A percentile compares a stretch with the other conserved stretches of the same genome.
Evolutionary conservation across 1,140 invertebrate species (phyloP).

Genomic region (Vanessa atalanta): DNA sequence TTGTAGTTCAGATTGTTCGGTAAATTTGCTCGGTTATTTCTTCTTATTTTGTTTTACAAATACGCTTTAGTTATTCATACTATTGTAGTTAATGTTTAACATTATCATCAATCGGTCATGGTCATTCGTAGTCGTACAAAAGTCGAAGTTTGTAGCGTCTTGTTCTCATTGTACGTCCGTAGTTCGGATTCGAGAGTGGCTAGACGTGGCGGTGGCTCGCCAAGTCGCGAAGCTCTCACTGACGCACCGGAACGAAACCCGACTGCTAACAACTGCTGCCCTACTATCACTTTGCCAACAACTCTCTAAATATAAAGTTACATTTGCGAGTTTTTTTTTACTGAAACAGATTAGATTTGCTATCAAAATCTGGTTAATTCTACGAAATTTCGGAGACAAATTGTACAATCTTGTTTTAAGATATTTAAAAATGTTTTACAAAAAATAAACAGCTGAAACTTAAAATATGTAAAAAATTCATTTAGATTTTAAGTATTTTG

Average conservation of each 20-base stretch:
- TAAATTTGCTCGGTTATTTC: neutral
- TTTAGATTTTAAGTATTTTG: too few relatives aligned
- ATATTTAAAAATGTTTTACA: too few relatives aligned
- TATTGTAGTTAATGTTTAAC: neutral
- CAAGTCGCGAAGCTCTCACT: conserved; percentile 57
- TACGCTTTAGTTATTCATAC: neutral
- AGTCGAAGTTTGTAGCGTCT: neutral
- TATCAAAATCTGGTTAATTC: neutral
- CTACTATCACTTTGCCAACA: conserved; percentile 73
- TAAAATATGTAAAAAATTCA: too few relatives aligned
- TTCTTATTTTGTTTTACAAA: neutral
- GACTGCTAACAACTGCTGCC: conserved; percentile 62
- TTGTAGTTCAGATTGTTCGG: too few relatives aligned
- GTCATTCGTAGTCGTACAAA: conserved; percentile 8
- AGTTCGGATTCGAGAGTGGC: conserved; percentile 16
- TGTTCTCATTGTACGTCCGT: conserved; percentile 8
- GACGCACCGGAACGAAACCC: conserved; percentile 64
- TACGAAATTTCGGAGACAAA: neutral
- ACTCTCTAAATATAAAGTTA: conserved; percentile 60
- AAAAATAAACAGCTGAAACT: too few relatives aligned
- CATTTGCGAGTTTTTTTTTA: conserved; percentile 14
- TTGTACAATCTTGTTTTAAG: too few relatives aligned
- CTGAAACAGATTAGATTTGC: conserved; percentile 17
- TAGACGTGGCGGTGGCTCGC: conserved; percentile 15
- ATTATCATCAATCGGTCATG: conserved; percentile 1